phyloP scores from a whole-genome alignment of 2,888 invertebrate genomes.

The Tipula unca region DNA sequence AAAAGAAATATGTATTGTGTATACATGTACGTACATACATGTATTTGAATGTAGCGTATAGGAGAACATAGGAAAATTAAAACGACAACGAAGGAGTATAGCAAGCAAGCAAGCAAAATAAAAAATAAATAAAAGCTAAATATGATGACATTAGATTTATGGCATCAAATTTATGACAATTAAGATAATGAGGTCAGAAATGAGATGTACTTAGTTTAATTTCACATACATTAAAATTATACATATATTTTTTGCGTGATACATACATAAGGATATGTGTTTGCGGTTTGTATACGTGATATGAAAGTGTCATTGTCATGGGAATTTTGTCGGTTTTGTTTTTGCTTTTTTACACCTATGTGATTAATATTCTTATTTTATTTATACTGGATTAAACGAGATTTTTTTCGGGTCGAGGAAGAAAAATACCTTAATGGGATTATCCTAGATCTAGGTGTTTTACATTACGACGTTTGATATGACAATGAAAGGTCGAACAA shows the following conservation, averaged over 20 bases:
- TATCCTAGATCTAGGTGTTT: neutral
- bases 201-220: neutral
- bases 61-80: neutral
- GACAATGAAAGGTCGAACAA: neutral
- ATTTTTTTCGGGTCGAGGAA: neutral
- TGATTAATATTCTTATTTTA: neutral
- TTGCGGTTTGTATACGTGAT: neutral
- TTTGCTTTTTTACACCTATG: neutral
- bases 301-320: neutral
- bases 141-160: neutral
- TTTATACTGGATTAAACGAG: neutral
- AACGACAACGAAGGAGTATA: neutral
- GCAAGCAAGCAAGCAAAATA: neutral
- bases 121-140: neutral
- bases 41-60: neutral
- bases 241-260: neutral
- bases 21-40: neutral
- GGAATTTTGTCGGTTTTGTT: neutral
- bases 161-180: neutral
- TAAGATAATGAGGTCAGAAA: constrained; percentile 8
- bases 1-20: neutral
- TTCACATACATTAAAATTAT: neutral
- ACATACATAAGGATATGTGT: neutral
- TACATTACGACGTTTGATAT: neutral
- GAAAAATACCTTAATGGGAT: neutral